Evolutionary conservation across 1,140 invertebrate species (phyloP), one percentile per base, ranked within the genome.

Genomic region (Subanguina moxae): DNA sequence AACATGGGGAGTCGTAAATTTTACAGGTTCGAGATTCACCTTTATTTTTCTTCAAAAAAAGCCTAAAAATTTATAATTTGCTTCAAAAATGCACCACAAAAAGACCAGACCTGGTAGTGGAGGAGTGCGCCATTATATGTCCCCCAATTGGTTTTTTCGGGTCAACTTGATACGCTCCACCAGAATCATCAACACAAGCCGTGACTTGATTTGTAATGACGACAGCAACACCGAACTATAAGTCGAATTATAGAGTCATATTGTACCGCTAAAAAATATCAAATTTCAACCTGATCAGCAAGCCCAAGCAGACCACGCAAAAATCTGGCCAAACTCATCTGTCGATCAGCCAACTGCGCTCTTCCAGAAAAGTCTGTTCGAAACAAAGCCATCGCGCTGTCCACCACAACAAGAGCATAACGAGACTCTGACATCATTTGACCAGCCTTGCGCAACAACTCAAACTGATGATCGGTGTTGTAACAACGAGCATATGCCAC

Each of bases 151-250:
- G 95, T 84, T 98, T 98, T 81, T 98, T 98, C 0, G 93, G 91
- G 84, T 97, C 94, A 1, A 93, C 89, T 30, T 72, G 69, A 58
- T 96, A 97, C 88, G 97, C 91, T 21, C 91, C 88, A 32, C 71
- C 73, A 0, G 90, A 89, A 19, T 91, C 91, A 84, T 98, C 94
- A 1, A 98, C 94, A 85, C 94, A 90, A 17, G 95, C 94, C 0
- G 97, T 94, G n/a, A 99, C 94, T 86, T 99, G 95, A 85, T 98
- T 99, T 0, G 94, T 97, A 70, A 98, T 94, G 5, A 98, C 89
- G 23, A 98, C 92, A 57, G 94, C 96, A 15, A 98, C 91, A 19
- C 95, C 95, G 87, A 95, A 97, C 89, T 91, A 81, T 74, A 52
- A 21, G 3, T 52, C n/a, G n/a, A n/a, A n/a, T n/a, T n/a, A n/a